Conservation (phyloP, 2,797 vertebrate species). For the Smutsia temminckii region DNA sequence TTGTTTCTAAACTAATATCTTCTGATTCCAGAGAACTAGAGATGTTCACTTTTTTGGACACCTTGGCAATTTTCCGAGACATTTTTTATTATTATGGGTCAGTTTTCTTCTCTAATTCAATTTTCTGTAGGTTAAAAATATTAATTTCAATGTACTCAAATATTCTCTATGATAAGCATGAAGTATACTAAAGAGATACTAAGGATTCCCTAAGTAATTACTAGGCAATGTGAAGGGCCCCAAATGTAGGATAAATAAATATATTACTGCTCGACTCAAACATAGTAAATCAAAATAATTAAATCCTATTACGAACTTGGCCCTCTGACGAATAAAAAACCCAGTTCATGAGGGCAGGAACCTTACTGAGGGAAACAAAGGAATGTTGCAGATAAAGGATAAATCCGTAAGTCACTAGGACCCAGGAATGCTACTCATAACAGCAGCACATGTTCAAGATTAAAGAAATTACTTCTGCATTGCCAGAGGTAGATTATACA, state of each 20-base stretch:
- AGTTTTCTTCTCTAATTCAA: slow-evolving; percentile 23
- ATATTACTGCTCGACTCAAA: slow-evolving; percentile 47
- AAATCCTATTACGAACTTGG: background rate
- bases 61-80: slow-evolving; percentile 88
- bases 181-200: background rate
- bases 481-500: background rate
- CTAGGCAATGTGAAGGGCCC: background rate
- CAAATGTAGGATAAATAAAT: background rate
- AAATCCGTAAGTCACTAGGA: background rate
- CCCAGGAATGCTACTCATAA: background rate
- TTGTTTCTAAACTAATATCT: slow-evolving; percentile 97
- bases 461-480: background rate
- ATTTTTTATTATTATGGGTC: slow-evolving; percentile 81
- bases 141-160: slow-evolving; percentile 3
- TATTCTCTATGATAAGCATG: background rate
- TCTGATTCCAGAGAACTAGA: slow-evolving; percentile 97
- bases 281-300: slow-evolving; percentile 2
- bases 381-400: background rate
- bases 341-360: background rate
- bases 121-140: slow-evolving; percentile 55
- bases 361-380: background rate
- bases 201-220: background rate
- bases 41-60: slow-evolving; percentile 87
- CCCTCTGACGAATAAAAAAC: background rate
- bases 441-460: background rate